phyloP scores from a whole-genome alignment of 2,888 invertebrate species.

The Agapostemon virescens region DNA sequence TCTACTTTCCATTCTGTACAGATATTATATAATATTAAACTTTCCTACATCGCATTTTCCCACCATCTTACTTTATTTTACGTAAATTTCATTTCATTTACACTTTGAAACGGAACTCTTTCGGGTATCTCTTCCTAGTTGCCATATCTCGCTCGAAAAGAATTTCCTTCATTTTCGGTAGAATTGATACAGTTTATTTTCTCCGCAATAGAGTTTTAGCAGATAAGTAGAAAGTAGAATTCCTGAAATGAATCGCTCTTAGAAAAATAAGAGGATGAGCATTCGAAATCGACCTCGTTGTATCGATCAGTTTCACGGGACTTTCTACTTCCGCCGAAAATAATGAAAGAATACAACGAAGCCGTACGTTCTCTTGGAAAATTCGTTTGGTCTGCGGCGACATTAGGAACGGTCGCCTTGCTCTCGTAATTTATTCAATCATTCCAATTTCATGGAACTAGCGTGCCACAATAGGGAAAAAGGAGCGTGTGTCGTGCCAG shows the following conservation, averaged over 20 bases:
- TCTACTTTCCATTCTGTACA: too few relatives aligned
- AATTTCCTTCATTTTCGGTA: neutral
- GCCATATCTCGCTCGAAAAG: neutral
- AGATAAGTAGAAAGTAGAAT: neutral
- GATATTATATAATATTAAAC: too few relatives aligned
- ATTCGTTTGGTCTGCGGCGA: neutral
- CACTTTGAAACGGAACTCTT: too few relatives aligned
- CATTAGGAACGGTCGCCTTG: neutral
- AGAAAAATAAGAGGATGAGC: neutral
- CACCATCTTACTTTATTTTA: too few relatives aligned
- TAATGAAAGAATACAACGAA: neutral
- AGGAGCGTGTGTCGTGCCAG: neutral
- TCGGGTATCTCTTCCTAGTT: neutral
- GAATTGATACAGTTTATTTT: neutral
- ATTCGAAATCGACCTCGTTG: neutral
- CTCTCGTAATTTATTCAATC: conserved; percentile 45
- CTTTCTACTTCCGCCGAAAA: neutral
- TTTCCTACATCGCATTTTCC: too few relatives aligned
- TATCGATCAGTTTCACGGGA: neutral
- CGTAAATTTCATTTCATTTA: too few relatives aligned
- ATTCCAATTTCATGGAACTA: conserved; percentile 13
- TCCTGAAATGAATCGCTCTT: neutral
- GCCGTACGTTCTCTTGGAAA: neutral
- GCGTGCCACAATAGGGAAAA: neutral
- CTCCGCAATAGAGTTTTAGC: neutral